Evolutionary conservation across 2,797 vertebrate genomes (phyloP).

Genomic region (Acanthopagrus latus): DNA sequence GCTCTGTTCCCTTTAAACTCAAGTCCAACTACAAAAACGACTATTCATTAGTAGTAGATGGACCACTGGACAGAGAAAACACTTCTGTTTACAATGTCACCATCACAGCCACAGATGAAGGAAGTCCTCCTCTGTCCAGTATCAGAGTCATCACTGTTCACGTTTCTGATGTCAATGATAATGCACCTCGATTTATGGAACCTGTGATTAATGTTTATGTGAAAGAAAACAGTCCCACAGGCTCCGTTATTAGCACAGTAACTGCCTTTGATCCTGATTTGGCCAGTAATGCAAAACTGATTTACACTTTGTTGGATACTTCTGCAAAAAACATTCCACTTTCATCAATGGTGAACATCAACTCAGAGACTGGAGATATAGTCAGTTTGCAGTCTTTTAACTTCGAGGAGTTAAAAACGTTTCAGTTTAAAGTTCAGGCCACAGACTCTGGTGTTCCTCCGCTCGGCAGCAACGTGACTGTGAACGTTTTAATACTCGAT

Average conservation of each 20-base stretch:
- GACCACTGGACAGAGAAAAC: slow-evolving; percentile 87
- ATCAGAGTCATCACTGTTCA: slow-evolving; percentile 84
- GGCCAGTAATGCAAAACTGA: slow-evolving; percentile 83
- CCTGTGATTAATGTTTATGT: slow-evolving; percentile 86
- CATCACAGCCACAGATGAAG: slow-evolving; percentile 87
- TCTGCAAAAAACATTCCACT: slow-evolving; percentile 80
- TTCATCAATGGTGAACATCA: slow-evolving; percentile 62
- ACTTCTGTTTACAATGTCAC: slow-evolving; percentile 87
- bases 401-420: no score
- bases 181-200: slow-evolving; percentile 86
- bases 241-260: slow-evolving; percentile 80
- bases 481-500: no score
- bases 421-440: no score
- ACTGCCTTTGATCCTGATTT: slow-evolving; percentile 84
- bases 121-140: slow-evolving; percentile 86
- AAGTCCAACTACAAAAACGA: slow-evolving; percentile 79
- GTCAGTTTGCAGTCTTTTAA: slow-evolving; percentile 82
- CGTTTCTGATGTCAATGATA: slow-evolving; percentile 91
- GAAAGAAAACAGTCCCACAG: slow-evolving; percentile 87
- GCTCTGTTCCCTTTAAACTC: slow-evolving; percentile 68
- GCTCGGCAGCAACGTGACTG: no score
- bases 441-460: no score
- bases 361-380: slow-evolving; percentile 75
- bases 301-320: slow-evolving; percentile 83
- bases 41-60: slow-evolving; percentile 86